Conservation (phyloP, 2,797 vertebrate species). For the Coregonus ussuriensis region DNA sequence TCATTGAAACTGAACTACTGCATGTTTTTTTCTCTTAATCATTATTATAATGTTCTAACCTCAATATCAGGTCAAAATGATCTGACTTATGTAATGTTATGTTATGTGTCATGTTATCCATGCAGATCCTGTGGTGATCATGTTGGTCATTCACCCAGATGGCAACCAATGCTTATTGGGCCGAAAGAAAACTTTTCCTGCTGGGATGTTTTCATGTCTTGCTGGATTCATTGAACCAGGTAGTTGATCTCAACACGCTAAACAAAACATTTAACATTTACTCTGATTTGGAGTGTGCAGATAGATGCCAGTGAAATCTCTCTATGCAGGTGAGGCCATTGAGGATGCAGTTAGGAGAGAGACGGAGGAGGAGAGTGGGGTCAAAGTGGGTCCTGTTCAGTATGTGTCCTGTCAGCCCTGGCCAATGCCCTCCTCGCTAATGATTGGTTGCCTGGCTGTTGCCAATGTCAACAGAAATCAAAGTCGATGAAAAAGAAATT, state of each 20-base stretch:
- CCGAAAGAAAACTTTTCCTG: constrained; percentile 87
- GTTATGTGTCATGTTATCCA: not conserved
- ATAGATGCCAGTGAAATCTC: not conserved
- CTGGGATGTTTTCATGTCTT: constrained; percentile 90
- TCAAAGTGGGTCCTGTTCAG: constrained; percentile 85
- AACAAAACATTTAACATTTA: not conserved
- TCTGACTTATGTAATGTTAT: not conserved
- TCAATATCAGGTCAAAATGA: not conserved
- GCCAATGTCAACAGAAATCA: constrained; percentile 88
- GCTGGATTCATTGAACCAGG: constrained; percentile 95
- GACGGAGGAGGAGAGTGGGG: constrained; percentile 89
- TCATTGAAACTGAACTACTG: not conserved
- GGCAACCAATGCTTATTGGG: constrained; percentile 91
- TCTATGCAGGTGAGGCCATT: constrained; percentile 84
- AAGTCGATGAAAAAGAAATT: constrained; percentile 89
- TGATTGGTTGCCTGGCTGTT: constrained; percentile 91
- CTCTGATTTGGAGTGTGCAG: too few relatives aligned
- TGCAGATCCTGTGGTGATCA: constrained; percentile 95
- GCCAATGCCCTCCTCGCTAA: constrained; percentile 95
- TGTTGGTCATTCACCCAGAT: constrained; percentile 93
- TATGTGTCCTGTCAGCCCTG: constrained; percentile 92
- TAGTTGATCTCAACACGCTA: constrained; percentile 45
- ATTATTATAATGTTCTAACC: not conserved
- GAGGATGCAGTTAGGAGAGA: constrained; percentile 92
- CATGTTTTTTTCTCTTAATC: not conserved